Evolutionary conservation across 2,888 invertebrate genomes (phyloP).

Genomic region (Girardia tigrina): DNA sequence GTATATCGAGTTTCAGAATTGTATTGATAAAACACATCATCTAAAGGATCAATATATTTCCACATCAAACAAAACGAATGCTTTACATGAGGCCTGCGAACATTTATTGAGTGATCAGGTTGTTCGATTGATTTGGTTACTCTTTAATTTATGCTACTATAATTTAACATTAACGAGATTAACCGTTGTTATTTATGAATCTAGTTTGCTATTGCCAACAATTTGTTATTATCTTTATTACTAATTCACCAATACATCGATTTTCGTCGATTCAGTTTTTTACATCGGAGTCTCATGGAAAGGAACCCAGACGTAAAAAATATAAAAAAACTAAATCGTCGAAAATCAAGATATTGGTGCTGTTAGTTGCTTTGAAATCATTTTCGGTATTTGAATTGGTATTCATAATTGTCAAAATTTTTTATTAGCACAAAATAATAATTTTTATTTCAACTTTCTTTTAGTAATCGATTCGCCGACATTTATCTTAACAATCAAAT

Average conservation of each 20-base stretch:
- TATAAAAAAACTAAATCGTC: too few species aligned
- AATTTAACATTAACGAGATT: background rate
- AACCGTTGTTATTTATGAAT: background rate
- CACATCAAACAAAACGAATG: constrained; percentile 79
- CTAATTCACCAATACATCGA: background rate
- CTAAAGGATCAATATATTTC: constrained; percentile 67
- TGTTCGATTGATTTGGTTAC: background rate
- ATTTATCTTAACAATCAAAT: too few species aligned
- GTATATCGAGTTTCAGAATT: background rate
- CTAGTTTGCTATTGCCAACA: background rate
- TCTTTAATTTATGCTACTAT: background rate
- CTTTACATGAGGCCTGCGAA: constrained; percentile 76
- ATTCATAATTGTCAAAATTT: too few species aligned
- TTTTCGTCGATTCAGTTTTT: too few species aligned
- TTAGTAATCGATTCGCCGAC: too few species aligned
- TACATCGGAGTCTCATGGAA: too few species aligned
- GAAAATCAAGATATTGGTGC: too few species aligned
- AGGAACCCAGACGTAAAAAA: too few species aligned
- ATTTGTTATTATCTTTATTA: background rate
- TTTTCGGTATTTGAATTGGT: too few species aligned
- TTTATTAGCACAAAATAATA: too few species aligned
- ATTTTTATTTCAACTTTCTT: too few species aligned
- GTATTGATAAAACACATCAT: constrained; percentile 40
- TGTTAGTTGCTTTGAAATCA: too few species aligned
- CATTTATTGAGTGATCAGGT: constrained; percentile 70